A percentile compares a stretch with the other conserved stretches of the same genome.
These are phyloP conservation scores for Premnoplex brunnescens DNA, from an alignment of 2,797 vertebrate genomes.

Conservation along the genomic window DNA sequence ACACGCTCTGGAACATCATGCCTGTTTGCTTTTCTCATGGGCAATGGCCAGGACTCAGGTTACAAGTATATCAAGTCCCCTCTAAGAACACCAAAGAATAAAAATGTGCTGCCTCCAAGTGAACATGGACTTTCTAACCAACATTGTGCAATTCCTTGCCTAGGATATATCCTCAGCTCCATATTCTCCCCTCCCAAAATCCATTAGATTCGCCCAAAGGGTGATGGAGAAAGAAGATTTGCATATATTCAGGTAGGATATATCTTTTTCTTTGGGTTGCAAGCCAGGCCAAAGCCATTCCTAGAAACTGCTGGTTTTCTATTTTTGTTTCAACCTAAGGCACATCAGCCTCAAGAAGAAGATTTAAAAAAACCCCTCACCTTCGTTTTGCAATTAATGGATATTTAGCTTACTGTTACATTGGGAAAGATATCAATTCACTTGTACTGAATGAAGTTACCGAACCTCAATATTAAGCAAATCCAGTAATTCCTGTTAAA, in stretches of 20 bases:
- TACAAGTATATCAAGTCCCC: neutral
- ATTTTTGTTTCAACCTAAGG: neutral
- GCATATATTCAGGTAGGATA: neutral
- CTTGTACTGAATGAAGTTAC: neutral
- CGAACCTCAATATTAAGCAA: neutral
- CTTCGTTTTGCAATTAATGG: neutral
- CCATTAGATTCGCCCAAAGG: accelerated
- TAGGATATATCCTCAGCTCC: accelerated
- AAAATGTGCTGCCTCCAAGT: neutral
- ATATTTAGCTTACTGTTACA: neutral
- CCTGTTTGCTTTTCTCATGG: neutral
- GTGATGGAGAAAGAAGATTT: accelerated
- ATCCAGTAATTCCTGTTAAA: neutral
- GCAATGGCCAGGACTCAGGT: neutral
- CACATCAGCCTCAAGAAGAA: neutral
- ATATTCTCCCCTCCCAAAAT: neutral
- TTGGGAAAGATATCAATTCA: neutral
- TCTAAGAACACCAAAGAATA: neutral
- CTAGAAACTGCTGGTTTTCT: neutral
- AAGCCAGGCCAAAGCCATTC: neutral
- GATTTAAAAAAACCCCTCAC: neutral
- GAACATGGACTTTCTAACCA: neutral
- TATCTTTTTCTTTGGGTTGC: neutral
- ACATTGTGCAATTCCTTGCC: neutral
- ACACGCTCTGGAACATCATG: accelerated